A percentile compares a stretch with the other conserved stretches of the same genome.
Conservation (phyloP, 2,797 vertebrate species). For the Aeoliscus strigatus region DNA sequence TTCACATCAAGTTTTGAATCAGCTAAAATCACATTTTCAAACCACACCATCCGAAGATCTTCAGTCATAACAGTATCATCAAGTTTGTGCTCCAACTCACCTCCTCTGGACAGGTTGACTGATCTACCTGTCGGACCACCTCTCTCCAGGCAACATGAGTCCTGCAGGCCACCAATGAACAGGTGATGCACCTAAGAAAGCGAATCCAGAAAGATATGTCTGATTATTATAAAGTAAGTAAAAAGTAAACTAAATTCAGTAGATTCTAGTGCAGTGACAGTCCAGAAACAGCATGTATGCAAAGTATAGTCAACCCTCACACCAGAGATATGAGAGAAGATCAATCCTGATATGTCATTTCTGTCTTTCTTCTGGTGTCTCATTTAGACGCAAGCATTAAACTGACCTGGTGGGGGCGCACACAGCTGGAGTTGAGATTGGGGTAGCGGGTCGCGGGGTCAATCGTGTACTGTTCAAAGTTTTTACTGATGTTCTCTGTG, state of each 20-base stretch:
- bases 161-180: constrained; percentile 80
- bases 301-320: no score
- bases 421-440: constrained; percentile 89
- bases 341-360: no score
- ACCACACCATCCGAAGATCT: no score
- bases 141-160: constrained; percentile 63
- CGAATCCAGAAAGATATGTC: background rate
- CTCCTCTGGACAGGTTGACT: constrained; percentile 76
- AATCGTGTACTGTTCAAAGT: constrained; percentile 92
- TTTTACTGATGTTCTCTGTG: constrained; percentile 94
- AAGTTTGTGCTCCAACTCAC: constrained; percentile 58
- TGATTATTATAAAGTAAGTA: background rate
- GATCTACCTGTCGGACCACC: constrained; percentile 75
- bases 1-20: no score
- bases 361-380: no score
- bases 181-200: constrained; percentile 84
- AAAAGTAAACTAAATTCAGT: background rate
- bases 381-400: no score
- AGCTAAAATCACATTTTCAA: no score
- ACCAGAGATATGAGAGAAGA: no score
- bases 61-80: no score
- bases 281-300: no score
- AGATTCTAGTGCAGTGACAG: no score
- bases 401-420: constrained; percentile 87
- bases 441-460: constrained; percentile 92